Conservation (phyloP, 2,888 invertebrate genomes). For the Dimorphilus gyrociliatus region DNA sequence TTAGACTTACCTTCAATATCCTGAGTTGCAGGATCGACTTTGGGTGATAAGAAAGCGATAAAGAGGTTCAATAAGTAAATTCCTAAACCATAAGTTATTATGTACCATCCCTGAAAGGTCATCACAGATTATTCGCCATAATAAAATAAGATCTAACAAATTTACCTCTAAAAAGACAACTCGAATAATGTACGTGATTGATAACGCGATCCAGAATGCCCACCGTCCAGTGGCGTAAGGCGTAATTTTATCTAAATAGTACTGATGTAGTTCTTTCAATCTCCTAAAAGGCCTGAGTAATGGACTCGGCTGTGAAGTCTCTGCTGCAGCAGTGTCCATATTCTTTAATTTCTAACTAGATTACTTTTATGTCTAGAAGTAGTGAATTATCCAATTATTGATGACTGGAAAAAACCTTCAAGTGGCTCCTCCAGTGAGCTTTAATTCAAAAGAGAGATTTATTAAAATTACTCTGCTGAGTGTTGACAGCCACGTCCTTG, state of each 20-base stretch:
- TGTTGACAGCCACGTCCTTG: too few species aligned
- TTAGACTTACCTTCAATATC: constrained; percentile 60
- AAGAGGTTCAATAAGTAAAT: constrained; percentile 98
- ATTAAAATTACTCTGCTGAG: too few species aligned
- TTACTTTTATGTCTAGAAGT: too few species aligned
- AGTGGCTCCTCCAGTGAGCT: too few species aligned
- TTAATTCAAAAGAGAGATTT: too few species aligned
- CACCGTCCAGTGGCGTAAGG: constrained; percentile 5
- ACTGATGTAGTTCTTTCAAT: constrained; percentile 7
- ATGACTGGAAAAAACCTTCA: too few species aligned
- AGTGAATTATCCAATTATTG: too few species aligned
- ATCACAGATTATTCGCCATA: background rate
- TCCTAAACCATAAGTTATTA: constrained; percentile 93
- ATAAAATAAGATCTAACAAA: constrained; percentile 1
- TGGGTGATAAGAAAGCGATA: constrained; percentile 97
- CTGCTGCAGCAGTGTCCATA: too few species aligned
- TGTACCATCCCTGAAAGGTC: constrained; percentile 85
- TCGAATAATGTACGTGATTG: constrained; percentile 4
- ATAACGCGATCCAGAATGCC: constrained; percentile 3
- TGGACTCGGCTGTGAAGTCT: too few species aligned
- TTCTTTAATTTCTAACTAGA: too few species aligned
- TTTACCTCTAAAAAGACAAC: constrained; percentile 7
- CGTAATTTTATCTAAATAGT: constrained; percentile 6
- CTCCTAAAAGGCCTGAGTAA: too few species aligned
- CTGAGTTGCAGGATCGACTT: constrained; percentile 84